A percentile compares a stretch with the other conserved stretches of the same genome.
phyloP scores from a whole-genome alignment of 2,888 invertebrate species.

The Microdon myrmicae region DNA sequence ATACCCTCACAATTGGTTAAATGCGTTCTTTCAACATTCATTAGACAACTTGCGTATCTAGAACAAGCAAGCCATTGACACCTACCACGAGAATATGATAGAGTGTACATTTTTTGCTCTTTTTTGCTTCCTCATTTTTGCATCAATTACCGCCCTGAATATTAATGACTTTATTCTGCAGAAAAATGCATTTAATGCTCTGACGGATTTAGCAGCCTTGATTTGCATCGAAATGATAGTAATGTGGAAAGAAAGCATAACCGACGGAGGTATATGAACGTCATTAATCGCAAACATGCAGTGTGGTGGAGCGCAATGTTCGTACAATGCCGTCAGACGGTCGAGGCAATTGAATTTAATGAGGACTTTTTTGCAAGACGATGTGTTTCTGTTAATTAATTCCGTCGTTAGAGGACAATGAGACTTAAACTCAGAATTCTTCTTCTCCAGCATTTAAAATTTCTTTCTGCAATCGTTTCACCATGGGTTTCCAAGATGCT shows the following conservation, averaged over 20 bases:
- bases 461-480: too few species aligned
- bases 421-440: too few species aligned
- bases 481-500: too few species aligned
- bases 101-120: conserved; percentile 22
- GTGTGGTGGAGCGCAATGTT: too few species aligned
- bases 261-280: conserved; percentile 23
- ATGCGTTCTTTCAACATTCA: too few species aligned
- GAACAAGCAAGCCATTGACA: too few species aligned
- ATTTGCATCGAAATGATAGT: conserved; percentile 39
- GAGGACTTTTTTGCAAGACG: conserved; percentile 25
- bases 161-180: conserved; percentile 38
- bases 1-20: too few species aligned
- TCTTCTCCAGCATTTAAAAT: too few species aligned
- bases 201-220: conserved; percentile 38
- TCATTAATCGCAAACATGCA: conserved; percentile 25
- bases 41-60: too few species aligned
- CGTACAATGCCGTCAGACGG: neutral
- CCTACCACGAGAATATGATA: too few species aligned
- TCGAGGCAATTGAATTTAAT: conserved; percentile 37
- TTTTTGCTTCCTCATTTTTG: neutral
- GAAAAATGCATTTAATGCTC: conserved; percentile 42
- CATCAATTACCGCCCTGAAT: conserved; percentile 23
- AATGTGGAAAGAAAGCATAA: too few species aligned
- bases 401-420: conserved; percentile 18
- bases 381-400: conserved; percentile 35